Percentiles rank a stretch among this genome's conserved stretches.
Conservation (phyloP, 2,797 vertebrate genomes). For the Rhynchonycteris naso region DNA sequence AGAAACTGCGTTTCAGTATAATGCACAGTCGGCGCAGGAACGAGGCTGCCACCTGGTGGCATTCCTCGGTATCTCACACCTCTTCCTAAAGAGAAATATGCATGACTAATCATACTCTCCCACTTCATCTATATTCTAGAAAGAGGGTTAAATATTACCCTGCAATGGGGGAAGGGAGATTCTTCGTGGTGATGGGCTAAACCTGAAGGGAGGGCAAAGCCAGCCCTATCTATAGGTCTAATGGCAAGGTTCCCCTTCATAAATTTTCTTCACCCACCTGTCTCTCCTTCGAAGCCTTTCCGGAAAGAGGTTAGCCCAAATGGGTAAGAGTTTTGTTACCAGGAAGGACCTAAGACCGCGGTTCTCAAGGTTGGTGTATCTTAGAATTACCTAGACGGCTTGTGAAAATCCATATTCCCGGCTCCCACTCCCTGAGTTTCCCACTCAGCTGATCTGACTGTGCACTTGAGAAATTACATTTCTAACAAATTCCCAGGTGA, state of each 20-base stretch:
- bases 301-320: neutral
- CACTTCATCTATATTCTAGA: neutral
- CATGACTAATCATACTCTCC: slow-evolving; percentile 33
- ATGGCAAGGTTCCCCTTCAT: neutral
- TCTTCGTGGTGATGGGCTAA: neutral
- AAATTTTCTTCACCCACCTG: neutral
- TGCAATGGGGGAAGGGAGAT: neutral
- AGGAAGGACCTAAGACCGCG: neutral
- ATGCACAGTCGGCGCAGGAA: neutral
- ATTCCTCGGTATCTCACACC: neutral
- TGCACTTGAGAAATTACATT: neutral
- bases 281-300: neutral
- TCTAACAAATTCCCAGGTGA: neutral
- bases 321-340: neutral
- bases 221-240: neutral
- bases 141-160: neutral
- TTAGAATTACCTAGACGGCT: neutral
- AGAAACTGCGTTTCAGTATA: neutral
- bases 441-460: neutral
- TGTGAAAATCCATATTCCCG: neutral
- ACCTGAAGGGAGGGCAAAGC: neutral
- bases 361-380: neutral
- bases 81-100: neutral
- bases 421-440: neutral
- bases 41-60: slow-evolving; percentile 68